phyloP scores from a whole-genome alignment of 1,140 invertebrate species.

The Aporrectodea caliginosa region DNA sequence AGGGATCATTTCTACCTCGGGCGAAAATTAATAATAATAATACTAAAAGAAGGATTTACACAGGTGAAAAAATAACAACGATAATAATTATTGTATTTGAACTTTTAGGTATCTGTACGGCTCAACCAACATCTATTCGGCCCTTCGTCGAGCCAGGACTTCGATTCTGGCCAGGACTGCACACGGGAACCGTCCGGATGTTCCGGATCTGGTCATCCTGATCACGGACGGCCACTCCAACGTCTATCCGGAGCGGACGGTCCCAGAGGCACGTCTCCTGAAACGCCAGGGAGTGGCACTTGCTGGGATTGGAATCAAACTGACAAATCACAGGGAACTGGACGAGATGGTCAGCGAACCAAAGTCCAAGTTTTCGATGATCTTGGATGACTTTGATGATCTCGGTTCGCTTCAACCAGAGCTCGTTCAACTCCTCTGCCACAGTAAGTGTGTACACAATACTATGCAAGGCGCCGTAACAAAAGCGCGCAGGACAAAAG shows the following conservation, averaged over 20 bases:
- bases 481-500: too few species aligned
- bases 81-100: too few species aligned
- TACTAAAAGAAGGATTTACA: too few species aligned
- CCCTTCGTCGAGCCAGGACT: not conserved
- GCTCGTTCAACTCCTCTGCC: not conserved
- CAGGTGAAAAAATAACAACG: too few species aligned
- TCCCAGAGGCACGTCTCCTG: conserved; percentile 25
- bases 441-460: not conserved
- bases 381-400: not conserved
- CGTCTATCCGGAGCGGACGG: not conserved
- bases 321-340: not conserved
- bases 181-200: not conserved
- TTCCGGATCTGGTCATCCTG: conserved; percentile 1
- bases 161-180: not conserved
- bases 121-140: not conserved
- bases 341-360: not conserved
- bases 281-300: conserved; percentile 7
- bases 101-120: not conserved
- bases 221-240: conserved; percentile 23
- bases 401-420: not conserved
- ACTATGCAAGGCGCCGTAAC: too few species aligned
- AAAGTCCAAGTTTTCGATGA: not conserved
- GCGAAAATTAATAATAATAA: too few species aligned
- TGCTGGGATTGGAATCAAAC: conserved; percentile 23
- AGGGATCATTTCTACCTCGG: too few species aligned